Evolutionary conservation across 2,888 invertebrate species (phyloP), one percentile per base, ranked within the genome.

Genomic region (Ochropleura plecta): DNA sequence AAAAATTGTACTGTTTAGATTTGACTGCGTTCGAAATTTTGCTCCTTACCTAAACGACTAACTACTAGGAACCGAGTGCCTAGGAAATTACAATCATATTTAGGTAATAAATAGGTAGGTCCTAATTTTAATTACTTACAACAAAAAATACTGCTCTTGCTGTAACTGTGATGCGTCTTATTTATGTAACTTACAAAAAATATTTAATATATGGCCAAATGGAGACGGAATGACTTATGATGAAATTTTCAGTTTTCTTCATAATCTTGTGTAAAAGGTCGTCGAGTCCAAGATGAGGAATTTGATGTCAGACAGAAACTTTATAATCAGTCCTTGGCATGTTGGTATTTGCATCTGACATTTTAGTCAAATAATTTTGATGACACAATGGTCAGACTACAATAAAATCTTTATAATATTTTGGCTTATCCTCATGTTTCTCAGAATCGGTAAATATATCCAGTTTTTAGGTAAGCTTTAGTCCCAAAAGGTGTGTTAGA

Each of bases 251-350:
- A 53, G 42, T 30, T 70, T 53, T 8, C 48, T 53, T 16, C 46
- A 48, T 42, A 18, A n/a, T 77, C 18, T 53, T 48, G 14, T 44
- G 46, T 20, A 14, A 65, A 46, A 77, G 49, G 49, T 5, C 30
- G n/a, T 20, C 8, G 48, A 63, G 40, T 20, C 20, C n/a, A 20
- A 49, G 79, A 62, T 73, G 44, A 42, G 55, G 73, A 63, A 71
- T 72, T 18, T 44, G 5, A 8, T 18, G 53, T 20, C 14, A 40
- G 5, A 44, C 79, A 73, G 49, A 79, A 63, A 79, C 55, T n/a
- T n/a, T 62, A 44, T 30, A 30, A 30, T 79, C 48, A 10, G 49
- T 63, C 73, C 62, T 79, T 79, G 80, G 49, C 55, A 79, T 73
- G 44, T 73, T 49, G 1, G 6, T 30, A 42, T 40, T 40, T 20